Evolutionary conservation across 2,888 invertebrate genomes (phyloP).

Genomic region (Agriopis leucophaearia): DNA sequence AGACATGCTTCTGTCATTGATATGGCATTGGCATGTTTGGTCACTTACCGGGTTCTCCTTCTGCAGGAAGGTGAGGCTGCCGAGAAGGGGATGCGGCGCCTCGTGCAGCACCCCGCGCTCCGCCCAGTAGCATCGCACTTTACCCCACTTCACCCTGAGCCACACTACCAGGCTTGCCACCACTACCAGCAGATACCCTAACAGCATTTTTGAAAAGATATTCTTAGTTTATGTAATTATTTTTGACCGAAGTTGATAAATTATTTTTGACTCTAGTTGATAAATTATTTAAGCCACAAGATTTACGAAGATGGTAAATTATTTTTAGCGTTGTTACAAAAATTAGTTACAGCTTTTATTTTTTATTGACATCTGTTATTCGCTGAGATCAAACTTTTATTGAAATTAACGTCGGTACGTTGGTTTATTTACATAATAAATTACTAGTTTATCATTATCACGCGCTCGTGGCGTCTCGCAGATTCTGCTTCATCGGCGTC

Average conservation of each 20-base stretch:
- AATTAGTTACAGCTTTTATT: not conserved
- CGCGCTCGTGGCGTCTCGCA: not conserved
- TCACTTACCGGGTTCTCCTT: conserved; percentile 58
- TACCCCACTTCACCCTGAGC: conserved; percentile 48
- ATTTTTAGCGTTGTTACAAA: no score
- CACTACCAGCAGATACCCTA: conserved; percentile 4
- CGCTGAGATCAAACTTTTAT: not conserved
- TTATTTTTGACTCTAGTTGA: not conserved
- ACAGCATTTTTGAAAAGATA: conserved; percentile 11
- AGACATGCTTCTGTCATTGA: no score
- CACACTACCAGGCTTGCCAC: conserved; percentile 31
- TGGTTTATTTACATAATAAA: conserved; percentile 1
- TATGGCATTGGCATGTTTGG: no score
- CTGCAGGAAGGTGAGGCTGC: conserved; percentile 61
- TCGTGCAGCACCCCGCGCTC: conserved; percentile 55
- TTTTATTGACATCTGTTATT: no score
- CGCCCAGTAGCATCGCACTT: conserved; percentile 54
- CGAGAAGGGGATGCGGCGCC: conserved; percentile 55
- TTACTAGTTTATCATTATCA: not conserved
- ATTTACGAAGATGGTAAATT: no score
- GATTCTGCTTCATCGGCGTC: not conserved
- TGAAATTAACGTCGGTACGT: not conserved
- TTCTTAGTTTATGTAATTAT: not conserved
- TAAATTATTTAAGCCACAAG: no score
- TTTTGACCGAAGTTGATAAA: not conserved